These are phyloP conservation scores for Rhizoglyphus robini DNA, from an alignment of 1,140 invertebrate species.

Conservation along the genomic window DNA sequence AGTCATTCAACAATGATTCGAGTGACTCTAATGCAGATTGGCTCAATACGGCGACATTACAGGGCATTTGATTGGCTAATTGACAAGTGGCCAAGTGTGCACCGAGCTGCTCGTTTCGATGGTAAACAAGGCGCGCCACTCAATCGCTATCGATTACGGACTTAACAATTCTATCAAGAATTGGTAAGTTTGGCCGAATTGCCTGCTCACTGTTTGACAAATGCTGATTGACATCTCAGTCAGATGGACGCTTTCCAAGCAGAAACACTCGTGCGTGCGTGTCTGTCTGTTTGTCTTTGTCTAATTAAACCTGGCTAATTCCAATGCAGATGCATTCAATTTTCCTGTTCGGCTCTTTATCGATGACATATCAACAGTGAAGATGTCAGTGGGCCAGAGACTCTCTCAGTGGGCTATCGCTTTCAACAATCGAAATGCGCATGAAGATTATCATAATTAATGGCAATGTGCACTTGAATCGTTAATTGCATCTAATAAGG, in stretches of 20 bases:
- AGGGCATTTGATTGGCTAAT: neutral
- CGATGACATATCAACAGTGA: neutral
- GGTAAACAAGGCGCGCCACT: neutral
- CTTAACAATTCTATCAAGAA: neutral
- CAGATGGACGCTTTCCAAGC: neutral
- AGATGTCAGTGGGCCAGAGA: too few relatives aligned
- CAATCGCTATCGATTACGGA: slow-evolving; percentile 7
- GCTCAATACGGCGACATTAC: neutral
- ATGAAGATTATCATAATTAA: too few relatives aligned
- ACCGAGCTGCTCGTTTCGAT: neutral
- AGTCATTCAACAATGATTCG: neutral
- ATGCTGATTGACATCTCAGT: slow-evolving; percentile 15
- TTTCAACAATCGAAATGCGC: too few relatives aligned
- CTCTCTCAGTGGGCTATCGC: too few relatives aligned
- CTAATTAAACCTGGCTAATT: neutral
- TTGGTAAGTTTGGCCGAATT: neutral
- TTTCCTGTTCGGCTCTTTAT: neutral
- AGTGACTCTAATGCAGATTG: neutral
- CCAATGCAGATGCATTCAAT: slow-evolving; percentile 7
- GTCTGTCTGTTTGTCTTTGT: neutral
- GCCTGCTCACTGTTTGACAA: neutral
- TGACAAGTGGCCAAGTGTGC: neutral
- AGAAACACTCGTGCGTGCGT: neutral
- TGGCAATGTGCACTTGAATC: too few relatives aligned
- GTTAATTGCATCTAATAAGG: too few relatives aligned